Evolutionary conservation across 2,797 vertebrate species (phyloP).

Genomic region (Microctenopoma lineatum): DNA sequence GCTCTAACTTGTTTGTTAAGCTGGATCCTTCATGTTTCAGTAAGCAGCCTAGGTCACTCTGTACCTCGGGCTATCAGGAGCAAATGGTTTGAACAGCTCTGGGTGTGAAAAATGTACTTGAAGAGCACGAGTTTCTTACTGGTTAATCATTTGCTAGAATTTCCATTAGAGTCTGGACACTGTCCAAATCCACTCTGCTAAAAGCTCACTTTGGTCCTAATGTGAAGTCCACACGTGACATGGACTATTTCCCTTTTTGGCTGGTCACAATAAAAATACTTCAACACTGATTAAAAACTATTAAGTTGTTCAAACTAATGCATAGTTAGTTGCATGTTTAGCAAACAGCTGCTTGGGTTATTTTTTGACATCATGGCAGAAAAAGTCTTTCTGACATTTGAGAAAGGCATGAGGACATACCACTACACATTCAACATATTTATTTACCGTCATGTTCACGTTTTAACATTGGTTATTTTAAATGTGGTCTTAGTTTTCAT

Average conservation of each 20-base stretch:
- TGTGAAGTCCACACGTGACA: background rate
- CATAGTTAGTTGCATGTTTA: background rate
- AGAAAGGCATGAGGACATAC: too few relatives aligned
- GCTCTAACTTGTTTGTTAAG: slow-evolving; percentile 39
- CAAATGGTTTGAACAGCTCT: slow-evolving; percentile 12
- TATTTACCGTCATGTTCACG: background rate
- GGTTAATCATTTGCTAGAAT: slow-evolving; percentile 65
- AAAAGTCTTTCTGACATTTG: too few relatives aligned
- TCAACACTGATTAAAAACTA: background rate
- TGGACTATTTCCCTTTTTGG: background rate
- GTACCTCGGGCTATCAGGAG: slow-evolving; percentile 43
- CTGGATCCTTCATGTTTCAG: slow-evolving; percentile 60
- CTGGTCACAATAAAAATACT: background rate
- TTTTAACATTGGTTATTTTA: too few relatives aligned
- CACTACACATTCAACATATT: too few relatives aligned
- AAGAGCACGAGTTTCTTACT: slow-evolving; percentile 18
- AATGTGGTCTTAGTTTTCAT: background rate
- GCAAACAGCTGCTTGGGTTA: background rate
- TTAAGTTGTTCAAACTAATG: background rate
- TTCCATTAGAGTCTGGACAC: slow-evolving; percentile 24
- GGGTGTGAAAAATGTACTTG: slow-evolving; percentile 42
- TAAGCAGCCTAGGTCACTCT: slow-evolving; percentile 40
- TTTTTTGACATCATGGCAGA: too few relatives aligned
- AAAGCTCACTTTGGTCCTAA: slow-evolving; percentile 3
- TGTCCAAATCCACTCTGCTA: slow-evolving; percentile 11